Evolutionary conservation across 1,140 invertebrate genomes (phyloP), one percentile per base, ranked within the genome.

Genomic region (Panonychus citri): DNA sequence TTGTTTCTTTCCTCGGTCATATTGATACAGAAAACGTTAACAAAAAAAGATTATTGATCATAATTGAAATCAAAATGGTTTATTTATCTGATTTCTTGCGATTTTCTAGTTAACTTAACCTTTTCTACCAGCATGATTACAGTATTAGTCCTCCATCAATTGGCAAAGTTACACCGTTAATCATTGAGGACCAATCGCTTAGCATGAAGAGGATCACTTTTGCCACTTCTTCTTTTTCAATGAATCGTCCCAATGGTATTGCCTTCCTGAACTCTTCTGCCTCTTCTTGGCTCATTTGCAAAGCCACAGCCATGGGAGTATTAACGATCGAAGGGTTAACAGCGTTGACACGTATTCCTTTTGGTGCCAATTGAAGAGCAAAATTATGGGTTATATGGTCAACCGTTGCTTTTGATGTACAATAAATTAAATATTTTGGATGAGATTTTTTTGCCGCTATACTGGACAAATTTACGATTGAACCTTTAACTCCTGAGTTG

Each of bases 321-420:
- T 88, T 72, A 17, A 86, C 82, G 0, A 90, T 85, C 1, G 85
- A 89, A 12, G 89, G 89, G 71, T 90, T 89, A 0, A 94, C 80
- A 53, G 76, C 74, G 66, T 94, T 94, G 0, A 89, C 82, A 58
- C 89, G 75, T 57, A 95, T 91, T 57, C 74, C 51, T 48, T 61
- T 59, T 21, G 77, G 77, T 0, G 86, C 87, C 21, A 93, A 70
- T 71, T 94, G 88, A 25, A 88, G 65, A 0, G 88, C 87, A 77
- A 88, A 80, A 1, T 77, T 75, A 63, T 79, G 77, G 13, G 70
- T 76, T 3, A 78, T 53, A 49, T 70, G 69, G 60, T 80, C 78
- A 1, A 80, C 59, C 17, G 77, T 78, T n/a, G 67, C 75, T 66
- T 80, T 80, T 0, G 75, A 70, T 1, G 69, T 67, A 66, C 78